Evolutionary conservation across 2,797 vertebrate species (phyloP), one percentile per base, ranked within the genome.

Genomic region (Hippocampus kuda): DNA sequence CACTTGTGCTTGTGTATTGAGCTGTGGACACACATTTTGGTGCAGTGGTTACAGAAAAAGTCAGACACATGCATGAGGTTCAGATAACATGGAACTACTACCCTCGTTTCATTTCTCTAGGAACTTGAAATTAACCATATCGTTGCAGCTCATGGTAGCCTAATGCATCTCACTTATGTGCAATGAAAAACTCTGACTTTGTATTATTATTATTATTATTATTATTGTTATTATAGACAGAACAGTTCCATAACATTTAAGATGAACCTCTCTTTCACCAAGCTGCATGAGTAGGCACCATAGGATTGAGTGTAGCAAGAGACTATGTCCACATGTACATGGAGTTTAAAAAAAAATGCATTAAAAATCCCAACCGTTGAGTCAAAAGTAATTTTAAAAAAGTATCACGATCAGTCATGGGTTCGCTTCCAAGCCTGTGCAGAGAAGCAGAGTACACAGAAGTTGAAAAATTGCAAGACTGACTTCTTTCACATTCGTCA

Each of bases 1-100:
- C 85, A 86, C 84, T 85, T 88, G 65, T 67, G 68, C 72, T 79
- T 80, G 66, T 79, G 76, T n/a, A n/a, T n/a, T n/a, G n/a, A n/a
- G n/a, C 51, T 57, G 65, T 20, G 30, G 30, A 20, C 70, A 71
- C 68, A 79, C 72, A 77, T 49, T 71, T 67, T 65, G 13, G 60
- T 71, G 74, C 62, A 74, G 69, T 42, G 64, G 22, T 68, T 68
- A 65, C 72, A 51, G 67, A 65, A 68, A 75, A 60, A 66, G 51
- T 71, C 56, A 74, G 68, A 78, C 72, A 81, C 54, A 74, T 71
- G 42, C 76, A 70, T 78, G 70, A 78, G 68, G 76, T 80, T 82
- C 46, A 73, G 70, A 77, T 73, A 85, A 82, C 70, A 77, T 64
- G 79, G 71, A 85, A 74, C 12, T 63, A 9, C 53, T 76, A 81